Evolutionary conservation across 2,113 vertebrate species (phyloP), one percentile per base, ranked within the genome.

Genomic region (Danionella cerebrum): DNA sequence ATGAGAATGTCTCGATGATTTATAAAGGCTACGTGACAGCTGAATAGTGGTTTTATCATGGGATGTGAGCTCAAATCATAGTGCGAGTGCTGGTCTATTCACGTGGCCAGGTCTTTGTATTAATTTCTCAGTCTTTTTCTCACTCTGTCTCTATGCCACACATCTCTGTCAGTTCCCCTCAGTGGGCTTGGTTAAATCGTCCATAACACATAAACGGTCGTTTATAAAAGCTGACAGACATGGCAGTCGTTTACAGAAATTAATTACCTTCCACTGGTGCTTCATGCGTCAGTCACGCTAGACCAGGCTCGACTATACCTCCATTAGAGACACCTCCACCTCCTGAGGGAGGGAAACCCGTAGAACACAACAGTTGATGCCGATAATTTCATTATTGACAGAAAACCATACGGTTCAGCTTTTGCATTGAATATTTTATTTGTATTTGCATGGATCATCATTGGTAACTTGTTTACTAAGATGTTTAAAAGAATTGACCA

Each of bases 141-240:
- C 57, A 35, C 25, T 57, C 60, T 54, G 36, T 75, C 52, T 71
- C 71, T 67, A 67, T 73, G 77, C 74, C 70, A 76, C 83, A 79
- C 80, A 60, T 84, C 83, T 84, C 78, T 86, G 84, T 84, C 87
- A 86, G 76, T 74, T 76, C 79, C 45, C 72, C 84, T 82, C 85
- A 81, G 76, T 80, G 83, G 76, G 82, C 82, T 19, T 88, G 83
- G 87, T 84, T 88, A 88, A 89, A 89, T 88, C 82, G 85, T 87
- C 86, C 86, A 84, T 86, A 82, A 83, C 81, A 74, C 80, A 84
- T 87, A 89, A 87, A 87, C 65, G 83, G 83, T 88, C 86, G 80
- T 89, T 89, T 88, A 89, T 88, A 88, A 88, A 89, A 86, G 78
- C 79, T 79, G 85, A 88, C 87, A 88, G 87, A 88, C 83, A 83